Evolutionary conservation across 1,140 invertebrate species (phyloP).

Genomic region (Calliopsis andreniformis): DNA sequence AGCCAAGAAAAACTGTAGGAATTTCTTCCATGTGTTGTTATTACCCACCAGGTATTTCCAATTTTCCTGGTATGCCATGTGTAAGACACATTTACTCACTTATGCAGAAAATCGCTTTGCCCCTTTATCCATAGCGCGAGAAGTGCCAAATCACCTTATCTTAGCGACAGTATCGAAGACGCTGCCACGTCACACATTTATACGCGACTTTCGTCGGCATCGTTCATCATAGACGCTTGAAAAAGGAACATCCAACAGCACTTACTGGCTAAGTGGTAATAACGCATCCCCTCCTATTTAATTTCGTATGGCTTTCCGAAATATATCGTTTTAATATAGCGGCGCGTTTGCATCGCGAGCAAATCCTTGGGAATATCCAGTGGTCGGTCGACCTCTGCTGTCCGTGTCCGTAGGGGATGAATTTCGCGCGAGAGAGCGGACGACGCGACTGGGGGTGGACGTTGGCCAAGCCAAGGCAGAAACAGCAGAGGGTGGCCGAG

Average conservation of each 20-base stretch:
- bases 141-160: constrained; percentile 24
- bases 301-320: constrained; percentile 39
- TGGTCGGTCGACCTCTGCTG: constrained; percentile 45
- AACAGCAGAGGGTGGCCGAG: constrained; percentile 40
- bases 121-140: neutral
- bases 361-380: constrained; percentile 68
- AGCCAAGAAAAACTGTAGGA: no score
- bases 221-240: no score
- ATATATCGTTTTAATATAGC: constrained; percentile 76
- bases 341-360: constrained; percentile 66
- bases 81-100: constrained; percentile 67
- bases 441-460: constrained; percentile 65
- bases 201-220: neutral
- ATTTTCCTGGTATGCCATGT: constrained; percentile 37
- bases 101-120: constrained; percentile 74
- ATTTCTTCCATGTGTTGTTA: no score
- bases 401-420: constrained; percentile 56
- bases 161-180: constrained; percentile 4
- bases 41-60: constrained; percentile 22
- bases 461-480: constrained; percentile 68
- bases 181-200: constrained; percentile 18
- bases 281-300: constrained; percentile 10
- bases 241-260: neutral
- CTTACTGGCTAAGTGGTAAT: neutral
- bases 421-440: constrained; percentile 68